Evolutionary conservation across 2,797 vertebrate species (phyloP), one percentile per base, ranked within the genome.

Genomic region (Vultur gryphus): DNA sequence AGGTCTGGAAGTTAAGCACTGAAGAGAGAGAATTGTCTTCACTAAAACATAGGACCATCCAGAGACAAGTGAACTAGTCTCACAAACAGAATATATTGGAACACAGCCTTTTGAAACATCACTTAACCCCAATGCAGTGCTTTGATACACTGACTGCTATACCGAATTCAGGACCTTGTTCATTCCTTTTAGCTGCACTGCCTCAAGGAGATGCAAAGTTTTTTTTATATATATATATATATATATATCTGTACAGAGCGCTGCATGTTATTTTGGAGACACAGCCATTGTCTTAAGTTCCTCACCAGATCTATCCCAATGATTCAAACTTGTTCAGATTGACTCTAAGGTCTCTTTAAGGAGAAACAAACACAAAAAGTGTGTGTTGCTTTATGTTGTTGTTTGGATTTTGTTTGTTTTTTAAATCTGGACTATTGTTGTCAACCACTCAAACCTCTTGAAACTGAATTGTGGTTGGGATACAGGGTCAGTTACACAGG

Each of bases 121-220:
- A 25, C 28, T 9, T 13, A 92, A 88, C 13, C 21, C 33, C 46
- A 58, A 7, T 1, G 17, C 55, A 51, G 9, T 13, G 39, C n/a
- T 78, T 66, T 35, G 26, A 51, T 10, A 70, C 1, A 1, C 9
- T 16, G 64, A 55, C 44, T 33, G 49, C 0, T 0, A 29, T 3
- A 18, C n/a, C 7, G 7, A 37, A 58, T 25, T 46, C 59, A 28
- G 37, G 25, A 81, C 33, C 58, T 51, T 46, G 59, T 26, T 67
- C 12, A 10, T 33, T n/a, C 49, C 43, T 37, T 41, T 16, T n/a
- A 17, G 16, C 33, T 37, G n/a, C 59, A 17, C 33, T 61, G 54
- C 33, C 52, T 39, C 41, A 39, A 92, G 48, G 11, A 82, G 20
- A 61, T 39, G n/a, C 39, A 39, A 72, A 87, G 20, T 33, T 37